phyloP scores from a whole-genome alignment of 1,140 invertebrate species.

The Plectus sambesii region DNA sequence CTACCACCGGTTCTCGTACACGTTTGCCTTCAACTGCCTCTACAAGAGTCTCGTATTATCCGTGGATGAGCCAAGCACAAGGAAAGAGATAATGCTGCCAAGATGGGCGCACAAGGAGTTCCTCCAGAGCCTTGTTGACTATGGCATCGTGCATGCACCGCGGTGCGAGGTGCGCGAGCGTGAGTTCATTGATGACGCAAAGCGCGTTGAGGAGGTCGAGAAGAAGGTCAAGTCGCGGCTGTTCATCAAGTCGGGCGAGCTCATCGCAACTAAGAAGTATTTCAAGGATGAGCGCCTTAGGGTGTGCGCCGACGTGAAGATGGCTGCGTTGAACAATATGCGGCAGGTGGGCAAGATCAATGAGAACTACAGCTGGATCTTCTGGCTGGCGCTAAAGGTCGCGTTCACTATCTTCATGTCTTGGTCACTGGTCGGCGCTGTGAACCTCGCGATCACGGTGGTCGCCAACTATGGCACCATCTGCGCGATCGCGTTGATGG shows the following conservation, averaged over 20 bases:
- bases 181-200: neutral
- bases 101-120: neutral
- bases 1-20: neutral
- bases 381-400: neutral
- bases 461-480: neutral
- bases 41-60: neutral
- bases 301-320: neutral
- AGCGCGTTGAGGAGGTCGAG: too few relatives aligned
- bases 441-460: neutral
- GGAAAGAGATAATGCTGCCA: neutral
- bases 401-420: too few relatives aligned
- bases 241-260: too few relatives aligned
- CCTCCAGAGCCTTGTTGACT: neutral
- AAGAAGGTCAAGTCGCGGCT: neutral
- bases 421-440: neutral
- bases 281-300: too few relatives aligned
- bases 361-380: neutral
- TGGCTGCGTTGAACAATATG: neutral
- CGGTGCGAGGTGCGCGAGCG: neutral
- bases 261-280: too few relatives aligned
- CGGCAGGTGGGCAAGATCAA: neutral
- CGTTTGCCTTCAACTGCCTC: neutral
- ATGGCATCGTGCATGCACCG: neutral
- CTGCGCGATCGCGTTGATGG: neutral
- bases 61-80: neutral